phyloP scores from a whole-genome alignment of 2,113 vertebrate species.

The Ophiodon elongatus region DNA sequence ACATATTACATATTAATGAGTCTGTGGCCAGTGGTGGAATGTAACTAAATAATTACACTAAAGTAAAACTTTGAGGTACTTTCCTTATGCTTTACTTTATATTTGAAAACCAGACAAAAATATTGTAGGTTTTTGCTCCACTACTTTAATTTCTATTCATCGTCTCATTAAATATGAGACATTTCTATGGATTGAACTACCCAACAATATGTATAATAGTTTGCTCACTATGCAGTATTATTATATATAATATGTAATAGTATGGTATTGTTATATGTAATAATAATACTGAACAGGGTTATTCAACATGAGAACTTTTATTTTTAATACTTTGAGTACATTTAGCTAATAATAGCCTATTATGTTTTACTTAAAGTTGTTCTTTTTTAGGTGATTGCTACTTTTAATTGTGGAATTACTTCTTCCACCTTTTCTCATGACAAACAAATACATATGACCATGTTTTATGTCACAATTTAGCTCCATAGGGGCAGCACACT shows the following conservation, averaged over 20 bases:
- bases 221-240: not conserved
- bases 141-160: not conserved
- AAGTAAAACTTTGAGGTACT: not conserved
- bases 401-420: not conserved
- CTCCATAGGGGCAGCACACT: no score
- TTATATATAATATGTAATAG: not conserved
- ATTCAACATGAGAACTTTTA: not conserved
- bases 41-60: not conserved
- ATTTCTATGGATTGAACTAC: no score
- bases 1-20: not conserved
- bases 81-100: not conserved
- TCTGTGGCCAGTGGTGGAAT: not conserved
- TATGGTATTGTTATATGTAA: no score
- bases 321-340: not conserved
- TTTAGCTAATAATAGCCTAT: not conserved
- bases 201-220: not conserved
- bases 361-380: not conserved
- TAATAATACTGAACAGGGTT: not conserved
- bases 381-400: not conserved
- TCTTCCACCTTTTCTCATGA: not conserved
- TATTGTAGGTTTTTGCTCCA: not conserved
- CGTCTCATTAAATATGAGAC: no score
- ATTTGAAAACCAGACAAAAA: no score
- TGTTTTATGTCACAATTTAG: not conserved
- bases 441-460: not conserved